phyloP scores from a whole-genome alignment of 92 coral and sea anemone genomes.

The Muricea muricata region DNA sequence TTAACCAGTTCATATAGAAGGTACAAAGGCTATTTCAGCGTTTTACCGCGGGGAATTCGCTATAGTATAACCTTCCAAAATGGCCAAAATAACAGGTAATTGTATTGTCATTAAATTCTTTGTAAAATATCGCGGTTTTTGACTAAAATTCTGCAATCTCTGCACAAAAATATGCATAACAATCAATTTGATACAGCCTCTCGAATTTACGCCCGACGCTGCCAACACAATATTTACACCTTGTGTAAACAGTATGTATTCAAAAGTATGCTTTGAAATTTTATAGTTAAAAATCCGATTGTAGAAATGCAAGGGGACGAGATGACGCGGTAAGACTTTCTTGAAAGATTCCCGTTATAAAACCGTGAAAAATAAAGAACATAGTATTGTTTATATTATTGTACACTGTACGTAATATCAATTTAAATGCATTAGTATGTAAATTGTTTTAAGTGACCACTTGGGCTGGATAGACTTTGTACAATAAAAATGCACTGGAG shows the following conservation, averaged over 20 bases:
- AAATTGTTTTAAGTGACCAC: too few relatives aligned
- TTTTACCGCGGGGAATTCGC: background rate
- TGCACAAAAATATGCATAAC: too few relatives aligned
- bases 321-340: conserved; percentile 82
- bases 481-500: too few relatives aligned
- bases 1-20: too few relatives aligned
- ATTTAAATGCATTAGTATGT: too few relatives aligned
- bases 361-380: too few relatives aligned
- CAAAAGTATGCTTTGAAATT: background rate
- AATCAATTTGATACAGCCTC: background rate
- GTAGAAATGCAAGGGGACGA: conserved; percentile 98
- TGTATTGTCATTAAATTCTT: background rate
- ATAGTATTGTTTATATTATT: too few relatives aligned
- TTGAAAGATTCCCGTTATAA: background rate
- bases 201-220: background rate
- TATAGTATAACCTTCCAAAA: background rate
- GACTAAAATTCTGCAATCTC: background rate
- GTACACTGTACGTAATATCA: too few relatives aligned
- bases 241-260: too few relatives aligned
- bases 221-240: too few relatives aligned
- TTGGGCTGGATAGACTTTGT: too few relatives aligned
- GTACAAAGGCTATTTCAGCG: background rate
- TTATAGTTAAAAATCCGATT: conserved; percentile 63
- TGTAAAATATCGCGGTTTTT: background rate
- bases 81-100: conserved; percentile 34